Conservation (phyloP, 2,113 vertebrate genomes). For the Gallinago paraguaiae region DNA sequence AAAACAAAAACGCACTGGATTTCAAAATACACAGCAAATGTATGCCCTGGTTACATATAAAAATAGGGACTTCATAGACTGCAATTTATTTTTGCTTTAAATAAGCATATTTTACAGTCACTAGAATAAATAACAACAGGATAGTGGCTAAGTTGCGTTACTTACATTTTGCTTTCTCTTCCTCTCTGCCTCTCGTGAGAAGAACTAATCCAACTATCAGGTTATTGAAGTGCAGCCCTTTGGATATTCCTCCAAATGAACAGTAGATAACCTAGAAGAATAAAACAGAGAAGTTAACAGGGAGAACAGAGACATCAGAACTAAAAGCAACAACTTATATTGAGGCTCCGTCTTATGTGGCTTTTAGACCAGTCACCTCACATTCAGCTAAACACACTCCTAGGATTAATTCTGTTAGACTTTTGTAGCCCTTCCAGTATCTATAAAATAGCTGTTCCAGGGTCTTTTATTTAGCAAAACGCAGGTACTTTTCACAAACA, state of each 20-base stretch:
- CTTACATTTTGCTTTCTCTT: conserved; percentile 98
- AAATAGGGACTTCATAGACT: neutral
- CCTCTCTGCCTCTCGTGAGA: conserved; percentile 93
- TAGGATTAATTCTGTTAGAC: neutral
- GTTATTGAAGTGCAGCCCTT: conserved; percentile 98
- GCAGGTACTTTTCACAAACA: neutral
- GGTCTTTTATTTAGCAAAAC: neutral
- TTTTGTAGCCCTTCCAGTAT: neutral
- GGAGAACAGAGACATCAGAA: neutral
- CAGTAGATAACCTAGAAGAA: conserved; percentile 90
- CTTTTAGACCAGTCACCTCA: neutral
- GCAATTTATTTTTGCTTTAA: neutral
- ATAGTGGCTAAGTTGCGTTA: neutral
- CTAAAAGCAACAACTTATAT: neutral
- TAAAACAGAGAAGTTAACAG: neutral
- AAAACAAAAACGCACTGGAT: neutral
- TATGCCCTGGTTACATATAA: neutral
- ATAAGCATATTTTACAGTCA: neutral
- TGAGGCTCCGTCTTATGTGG: accelerated
- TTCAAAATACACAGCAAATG: neutral
- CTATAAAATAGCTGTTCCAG: neutral
- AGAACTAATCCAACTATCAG: conserved; percentile 95
- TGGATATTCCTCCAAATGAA: conserved; percentile 94
- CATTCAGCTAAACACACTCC: neutral
- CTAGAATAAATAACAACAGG: no score